phyloP scores from a whole-genome alignment of 1,140 invertebrate genomes.

The Drosophila novamexicana region DNA sequence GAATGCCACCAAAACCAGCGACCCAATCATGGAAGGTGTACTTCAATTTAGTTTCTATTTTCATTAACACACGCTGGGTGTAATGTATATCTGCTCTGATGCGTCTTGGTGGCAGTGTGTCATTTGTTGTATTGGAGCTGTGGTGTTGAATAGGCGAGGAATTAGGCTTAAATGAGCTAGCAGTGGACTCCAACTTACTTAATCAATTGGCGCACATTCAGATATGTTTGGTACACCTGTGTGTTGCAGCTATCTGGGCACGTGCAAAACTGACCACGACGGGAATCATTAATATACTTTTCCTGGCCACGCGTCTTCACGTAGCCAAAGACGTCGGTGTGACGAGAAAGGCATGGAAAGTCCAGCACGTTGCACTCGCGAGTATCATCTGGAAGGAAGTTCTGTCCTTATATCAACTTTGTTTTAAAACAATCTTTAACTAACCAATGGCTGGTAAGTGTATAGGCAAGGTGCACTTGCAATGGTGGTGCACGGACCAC shows the following conservation, averaged over 20 bases:
- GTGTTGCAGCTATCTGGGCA: constrained; percentile 64
- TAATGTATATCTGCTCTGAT: constrained; percentile 64
- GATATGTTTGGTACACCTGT: constrained; percentile 39
- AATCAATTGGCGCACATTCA: constrained; percentile 56
- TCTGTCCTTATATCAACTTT: background rate
- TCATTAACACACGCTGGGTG: constrained; percentile 57
- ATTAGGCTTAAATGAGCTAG: background rate
- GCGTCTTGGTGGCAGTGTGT: constrained; percentile 6
- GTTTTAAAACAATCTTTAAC: background rate
- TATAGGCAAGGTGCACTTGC: constrained; percentile 60
- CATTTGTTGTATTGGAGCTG: constrained; percentile 36
- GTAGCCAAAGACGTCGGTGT: constrained; percentile 66
- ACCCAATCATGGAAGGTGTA: constrained; percentile 58
- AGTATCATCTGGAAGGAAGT: constrained; percentile 26
- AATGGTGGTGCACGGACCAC: constrained; percentile 37
- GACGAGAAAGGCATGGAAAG: constrained; percentile 48
- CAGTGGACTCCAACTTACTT: constrained; percentile 38
- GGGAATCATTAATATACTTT: constrained; percentile 57
- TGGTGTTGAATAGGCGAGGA: background rate
- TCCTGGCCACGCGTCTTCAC: constrained; percentile 56
- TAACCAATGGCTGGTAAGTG: constrained; percentile 52
- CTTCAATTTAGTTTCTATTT: constrained; percentile 60
- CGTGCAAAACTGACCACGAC: constrained; percentile 52
- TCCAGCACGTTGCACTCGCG: constrained; percentile 60
- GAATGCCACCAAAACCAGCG: constrained; percentile 79